These are phyloP conservation scores for Rhynchotus rufescens DNA, from an alignment of 2,797 vertebrate species.

Conservation along the genomic window DNA sequence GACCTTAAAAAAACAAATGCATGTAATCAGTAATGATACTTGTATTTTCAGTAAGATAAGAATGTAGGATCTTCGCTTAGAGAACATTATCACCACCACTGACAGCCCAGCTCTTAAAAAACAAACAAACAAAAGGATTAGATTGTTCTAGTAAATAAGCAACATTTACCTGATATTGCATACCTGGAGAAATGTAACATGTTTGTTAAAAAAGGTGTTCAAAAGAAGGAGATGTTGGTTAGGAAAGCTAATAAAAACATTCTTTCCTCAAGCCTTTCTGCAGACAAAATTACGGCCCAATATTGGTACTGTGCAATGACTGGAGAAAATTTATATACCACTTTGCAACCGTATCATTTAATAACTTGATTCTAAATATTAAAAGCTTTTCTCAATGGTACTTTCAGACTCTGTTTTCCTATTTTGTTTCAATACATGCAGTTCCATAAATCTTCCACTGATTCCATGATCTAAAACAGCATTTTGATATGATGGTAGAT, in stretches of 20 bases:
- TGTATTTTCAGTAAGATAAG: background rate
- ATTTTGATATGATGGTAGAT: background rate
- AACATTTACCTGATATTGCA: background rate
- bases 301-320: background rate
- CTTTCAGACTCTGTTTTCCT: background rate
- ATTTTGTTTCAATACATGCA: background rate
- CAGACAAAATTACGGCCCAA: background rate
- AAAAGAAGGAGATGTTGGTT: background rate
- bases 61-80: background rate
- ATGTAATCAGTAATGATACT: background rate
- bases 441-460: background rate
- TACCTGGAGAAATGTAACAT: background rate
- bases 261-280: background rate
- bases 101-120: background rate
- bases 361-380: background rate
- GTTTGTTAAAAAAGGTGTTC: background rate
- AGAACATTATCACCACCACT: background rate
- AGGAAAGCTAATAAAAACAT: background rate
- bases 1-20: slow-evolving; percentile 76
- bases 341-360: background rate
- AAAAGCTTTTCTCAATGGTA: background rate
- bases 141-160: background rate
- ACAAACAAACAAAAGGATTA: background rate
- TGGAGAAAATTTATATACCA: background rate
- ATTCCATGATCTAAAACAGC: background rate